Base-by-base conservation (phyloP, 2,888 invertebrate genomes). In the Aproaerema taeniolella region DNA sequence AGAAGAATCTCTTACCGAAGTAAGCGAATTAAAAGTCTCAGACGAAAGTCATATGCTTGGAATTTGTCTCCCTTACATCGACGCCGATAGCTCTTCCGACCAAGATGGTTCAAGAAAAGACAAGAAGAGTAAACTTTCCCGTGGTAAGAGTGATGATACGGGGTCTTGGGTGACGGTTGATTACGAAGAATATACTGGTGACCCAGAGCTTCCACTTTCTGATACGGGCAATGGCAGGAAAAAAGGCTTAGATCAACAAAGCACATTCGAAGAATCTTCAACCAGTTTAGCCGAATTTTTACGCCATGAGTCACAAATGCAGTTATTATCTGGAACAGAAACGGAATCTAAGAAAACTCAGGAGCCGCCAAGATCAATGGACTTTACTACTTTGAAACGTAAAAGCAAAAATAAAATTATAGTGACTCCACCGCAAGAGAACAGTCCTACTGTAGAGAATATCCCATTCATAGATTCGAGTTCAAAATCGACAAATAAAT, bases 1-100 rank as follows among this genome's bases (percentile, higher is more conserved):
- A 56, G 92, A 92, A 56, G 92, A 92, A 56, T 91, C 91, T 4
- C 72, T 91, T 46, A 91, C 91, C 1, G 91, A 91, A 69, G 89
- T 90, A 0, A 90, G 89, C 52, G 90, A 91, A 31, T 59, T 90
- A 24, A 90, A 89, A 63, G 75, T 78, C 38, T 83, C 83, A n/a
- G 87, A 86, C 49, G 87, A 87, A 38, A 85, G 78, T 53, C 72
- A 80, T 46, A 71, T 81, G 68, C 57, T 83, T 30, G 89, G 87
- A 39, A 67, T 82, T 38, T 82, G 88, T 35, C 65, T 88, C 33
- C 81, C 89, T 26, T 87, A 76, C 30, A 88, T 89, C 31, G 87
- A 88, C 46, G 85, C 85, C 17, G 87, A 89, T 54, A 85, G 89
- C 76, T 77, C 88, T 50, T 75, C 82, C 55, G 77, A 87, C 47